Evolutionary conservation across 1,140 invertebrate species (phyloP), one percentile per base, ranked within the genome.

Genomic region (Condylostylus longicornis): DNA sequence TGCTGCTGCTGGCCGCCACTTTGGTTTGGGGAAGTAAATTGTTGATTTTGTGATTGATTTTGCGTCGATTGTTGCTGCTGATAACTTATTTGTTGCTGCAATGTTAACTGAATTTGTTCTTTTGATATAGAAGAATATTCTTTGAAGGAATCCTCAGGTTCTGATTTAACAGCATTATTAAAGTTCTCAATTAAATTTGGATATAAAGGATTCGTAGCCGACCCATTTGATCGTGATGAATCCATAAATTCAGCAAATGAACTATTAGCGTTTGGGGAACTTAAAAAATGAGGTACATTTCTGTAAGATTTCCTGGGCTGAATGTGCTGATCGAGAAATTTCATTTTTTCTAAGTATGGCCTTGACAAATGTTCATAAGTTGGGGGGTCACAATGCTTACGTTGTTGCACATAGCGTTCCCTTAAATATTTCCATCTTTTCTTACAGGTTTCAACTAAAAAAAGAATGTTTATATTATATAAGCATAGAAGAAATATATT

Each of bases 371-470:
- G 57, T 35, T 60, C 57, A 37, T 59, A 60, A 15, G 53, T 51
- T 6, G 57, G 56, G 10, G 57, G 51, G 35, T 57, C 56, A 6
- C 54, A 52, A 35, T 57, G 53, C 34, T 60, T 60, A 2, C 54
- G 47, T 29, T 60, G 57, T 3, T 54, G 57, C 9, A 60, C 57
- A 41, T 60, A 60, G 1, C 57, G 52, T 25, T 60, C 57, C 5
- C 57, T 47, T n/a, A 60, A 34, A 33, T 60, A 60, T 36, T 60
- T 60, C 57, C 57, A 60, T 3, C 57, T 54, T 39, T 60, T 60
- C 25, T 60, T 60, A 42, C 56, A 60, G 2, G 57, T 52, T 35
- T 60, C 57, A 35, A 58, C 57, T 60, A 37, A 13, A 41, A 40
- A 27, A 18, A 1, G 13, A 22, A 20, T 13, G n/a, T n/a, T n/a